Evolutionary conservation across 2,888 invertebrate genomes (phyloP).

Genomic region (Drosophila tanythrix): DNA sequence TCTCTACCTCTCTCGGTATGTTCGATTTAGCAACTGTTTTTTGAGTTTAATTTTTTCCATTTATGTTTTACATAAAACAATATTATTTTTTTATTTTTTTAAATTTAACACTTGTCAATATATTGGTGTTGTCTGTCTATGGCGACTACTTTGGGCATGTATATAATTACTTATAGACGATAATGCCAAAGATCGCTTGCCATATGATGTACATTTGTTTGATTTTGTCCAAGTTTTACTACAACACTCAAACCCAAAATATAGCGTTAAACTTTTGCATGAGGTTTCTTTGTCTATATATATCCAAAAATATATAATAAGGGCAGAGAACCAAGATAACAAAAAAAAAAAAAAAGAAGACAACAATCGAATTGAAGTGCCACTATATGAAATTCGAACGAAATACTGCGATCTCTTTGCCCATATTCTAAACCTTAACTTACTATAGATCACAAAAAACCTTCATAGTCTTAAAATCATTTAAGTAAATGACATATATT

Average conservation of each 20-base stretch:
- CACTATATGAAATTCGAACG: conserved; percentile 16
- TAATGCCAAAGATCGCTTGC: conserved; percentile 44
- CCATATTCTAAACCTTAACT: conserved; percentile 29
- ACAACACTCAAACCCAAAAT: conserved; percentile 39
- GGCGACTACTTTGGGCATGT: conserved; percentile 37
- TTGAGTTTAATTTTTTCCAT: conserved; percentile 39
- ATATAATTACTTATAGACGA: conserved; percentile 32
- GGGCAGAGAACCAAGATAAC: conserved; percentile 34
- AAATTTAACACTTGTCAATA: conserved; percentile 45
- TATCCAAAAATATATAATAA: conserved; percentile 29
- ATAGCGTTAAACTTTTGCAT: conserved; percentile 56
- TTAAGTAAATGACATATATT: conserved; percentile 39
- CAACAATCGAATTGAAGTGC: conserved; percentile 3
- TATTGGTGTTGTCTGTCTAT: conserved; percentile 45
- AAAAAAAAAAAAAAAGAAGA: conserved; percentile 23
- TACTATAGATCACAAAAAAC: conserved; percentile 26
- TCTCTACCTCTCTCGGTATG: conserved; percentile 62
- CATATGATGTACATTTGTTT: conserved; percentile 51
- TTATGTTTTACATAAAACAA: conserved; percentile 47
- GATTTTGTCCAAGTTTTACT: conserved; percentile 51
- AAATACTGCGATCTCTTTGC: conserved; percentile 45
- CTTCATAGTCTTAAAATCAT: conserved; percentile 31
- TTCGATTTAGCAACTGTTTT: conserved; percentile 56
- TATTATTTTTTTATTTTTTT: conserved; percentile 4
- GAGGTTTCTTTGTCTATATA: conserved; percentile 51